Evolutionary conservation across 2,113 vertebrate genomes (phyloP).

Genomic region (Takifugu flavidus): DNA sequence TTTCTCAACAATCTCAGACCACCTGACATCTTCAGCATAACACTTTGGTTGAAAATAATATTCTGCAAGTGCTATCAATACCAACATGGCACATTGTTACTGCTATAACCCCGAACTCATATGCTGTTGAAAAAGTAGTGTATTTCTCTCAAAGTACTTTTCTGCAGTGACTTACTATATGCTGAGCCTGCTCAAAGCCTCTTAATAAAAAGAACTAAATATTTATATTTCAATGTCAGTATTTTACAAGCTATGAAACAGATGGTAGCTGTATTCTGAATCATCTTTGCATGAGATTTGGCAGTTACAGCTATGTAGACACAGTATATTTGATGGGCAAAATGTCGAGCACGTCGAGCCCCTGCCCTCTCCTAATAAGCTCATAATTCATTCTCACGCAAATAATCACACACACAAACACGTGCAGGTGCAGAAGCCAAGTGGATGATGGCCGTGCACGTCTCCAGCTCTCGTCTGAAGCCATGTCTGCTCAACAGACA

Average conservation of each 20-base stretch:
- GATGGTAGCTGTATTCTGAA: conserved; percentile 73
- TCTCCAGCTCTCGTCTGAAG: conserved; percentile 64
- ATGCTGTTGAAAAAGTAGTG: conserved; percentile 80
- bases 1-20: conserved; percentile 66
- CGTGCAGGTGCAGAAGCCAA: conserved; percentile 53
- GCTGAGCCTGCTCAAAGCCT: conserved; percentile 94
- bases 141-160: conserved; percentile 81
- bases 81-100: conserved; percentile 90
- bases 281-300: conserved; percentile 72
- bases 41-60: conserved; percentile 90
- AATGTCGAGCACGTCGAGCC: too few relatives aligned
- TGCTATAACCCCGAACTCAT: conserved; percentile 77
- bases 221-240: conserved; percentile 69
- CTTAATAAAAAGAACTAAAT: conserved; percentile 79
- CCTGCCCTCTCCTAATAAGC: too few relatives aligned
- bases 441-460: conserved; percentile 51
- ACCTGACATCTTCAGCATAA: conserved; percentile 81
- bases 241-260: conserved; percentile 80
- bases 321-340: conserved; percentile 66
- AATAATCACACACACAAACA: conserved; percentile 15
- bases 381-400: conserved; percentile 12
- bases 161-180: conserved; percentile 80
- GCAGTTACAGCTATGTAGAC: conserved; percentile 80
- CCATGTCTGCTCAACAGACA: conserved; percentile 45
- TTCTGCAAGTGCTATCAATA: conserved; percentile 84